Base-by-base conservation (phyloP, 2,888 invertebrate species). In the Achlya flavicornis region DNA sequence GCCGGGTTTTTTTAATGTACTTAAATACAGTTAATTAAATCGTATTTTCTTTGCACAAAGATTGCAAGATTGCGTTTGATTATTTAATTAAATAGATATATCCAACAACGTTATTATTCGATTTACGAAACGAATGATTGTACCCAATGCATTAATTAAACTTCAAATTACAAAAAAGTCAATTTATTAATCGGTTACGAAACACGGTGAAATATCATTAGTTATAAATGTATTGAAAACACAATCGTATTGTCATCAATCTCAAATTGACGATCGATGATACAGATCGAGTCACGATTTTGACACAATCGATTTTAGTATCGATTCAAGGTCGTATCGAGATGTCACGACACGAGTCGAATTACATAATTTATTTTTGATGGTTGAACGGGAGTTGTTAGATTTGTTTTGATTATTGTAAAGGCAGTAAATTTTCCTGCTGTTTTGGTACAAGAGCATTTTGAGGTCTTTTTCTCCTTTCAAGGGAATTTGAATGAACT, bases 281-380 rank as follows among this genome's bases (percentile, higher is more conserved):
- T 69, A 62, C 62, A 43, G 43, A 65, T 65, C 65, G 57, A 65
- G 71, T 75, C 79, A 79, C 76, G 77, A 76, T 63, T 62, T 58
- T 58, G 26, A 61, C 61, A 57, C 38, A 61, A 46, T 62, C 68
- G 66, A 72, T 73, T 68, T 75, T 75, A 79, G 77, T 41, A 46
- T 62, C 68, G 66, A 72, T 73, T 67, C 75, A 77, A 79, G 78
- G 60, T 60, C 41, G 12, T 75, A 75, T 38, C 35, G 33, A 10
- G 16, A 7, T 38, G 58, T 58, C 35, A 33, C n/a, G 14, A 38
- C 16, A 33, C n/a, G 14, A 38, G 33, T 58, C 35, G 35, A 35
- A 16, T 16, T 38, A 58, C 16, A 14, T 16, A 3, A 16, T 16
- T 10, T 33, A 41, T 38, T 8, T 26, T 57, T 14, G 12, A 32